Evolutionary conservation across 2,888 invertebrate species (phyloP), one percentile per base, ranked within the genome.

Genomic region (Athripsodes cinereus): DNA sequence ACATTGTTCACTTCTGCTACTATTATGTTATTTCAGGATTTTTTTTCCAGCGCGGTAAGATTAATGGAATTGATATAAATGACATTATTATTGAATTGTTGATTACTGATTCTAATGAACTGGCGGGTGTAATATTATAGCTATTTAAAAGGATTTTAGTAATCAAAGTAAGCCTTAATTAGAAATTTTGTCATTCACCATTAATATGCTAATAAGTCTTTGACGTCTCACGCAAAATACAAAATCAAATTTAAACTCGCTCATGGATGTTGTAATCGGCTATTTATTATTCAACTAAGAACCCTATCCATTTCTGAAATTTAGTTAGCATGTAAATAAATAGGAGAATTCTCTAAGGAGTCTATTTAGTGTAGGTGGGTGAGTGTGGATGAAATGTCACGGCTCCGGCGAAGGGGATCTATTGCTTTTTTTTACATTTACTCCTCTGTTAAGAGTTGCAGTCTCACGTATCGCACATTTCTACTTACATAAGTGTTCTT

Each of bases 301-400:
- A 52, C 21, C 52, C 57, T 57, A 52, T 52, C 52, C 52, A 53
- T 52, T 52, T n/a, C 55, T 55, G 59, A 59, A 55, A 59, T 59
- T 59, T 59, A 53, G 59, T 59, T 59, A 48, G 47, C 55, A 59
- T 59, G 59, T 59, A 59, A 59, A 59, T 59, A 59, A 47, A 47
- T 55, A 46, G 31, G 16, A 50, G 18, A 47, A 20, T 22, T 47
- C 47, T 54, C 54, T 13, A 47, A 44, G 54, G 54, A 54, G 11
- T 26, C 5, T 16, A 40, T 16, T 13, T 40, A 16, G 40, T 40
- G 40, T 40, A 40, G 40, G 16, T 16, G 40, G 13, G 8, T 40
- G 16, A 16, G n/a, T 40, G n/a, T 40, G 13, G 26, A 6, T 26
- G 26, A 10, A 26, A 26, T 26, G 10, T 10, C 10, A 26, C n/a